Conservation (phyloP, 1,140 invertebrate species). For the Steinernema feltiae region DNA sequence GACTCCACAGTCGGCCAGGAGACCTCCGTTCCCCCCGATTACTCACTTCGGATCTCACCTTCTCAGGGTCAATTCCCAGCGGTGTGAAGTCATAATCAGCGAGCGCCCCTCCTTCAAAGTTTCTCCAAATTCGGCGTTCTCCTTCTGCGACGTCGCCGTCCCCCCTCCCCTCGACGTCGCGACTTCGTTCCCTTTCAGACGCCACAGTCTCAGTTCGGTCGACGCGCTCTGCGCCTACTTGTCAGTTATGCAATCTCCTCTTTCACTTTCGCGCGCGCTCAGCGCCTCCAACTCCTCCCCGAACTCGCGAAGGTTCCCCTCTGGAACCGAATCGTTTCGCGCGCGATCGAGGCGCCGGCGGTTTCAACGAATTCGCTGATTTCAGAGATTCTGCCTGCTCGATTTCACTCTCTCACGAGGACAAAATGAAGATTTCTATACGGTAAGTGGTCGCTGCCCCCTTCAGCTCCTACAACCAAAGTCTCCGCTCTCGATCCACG, state of each 20-base stretch:
- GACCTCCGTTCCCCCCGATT: too few relatives aligned
- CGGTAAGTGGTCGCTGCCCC: not conserved
- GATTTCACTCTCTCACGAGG: not conserved
- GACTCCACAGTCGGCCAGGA: too few relatives aligned
- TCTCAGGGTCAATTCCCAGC: not conserved
- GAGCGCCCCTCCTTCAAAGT: not conserved
- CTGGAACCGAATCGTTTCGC: not conserved
- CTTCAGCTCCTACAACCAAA: too few relatives aligned
- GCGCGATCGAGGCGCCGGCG: not conserved
- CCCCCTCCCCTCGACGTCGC: not conserved
- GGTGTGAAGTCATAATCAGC: not conserved
- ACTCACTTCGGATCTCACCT: not conserved
- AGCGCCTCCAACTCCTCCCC: too few relatives aligned
- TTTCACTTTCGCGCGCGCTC: conserved; percentile 9
- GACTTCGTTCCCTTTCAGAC: not conserved
- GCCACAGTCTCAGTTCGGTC: not conserved
- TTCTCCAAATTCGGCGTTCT: not conserved
- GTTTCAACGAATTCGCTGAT: not conserved
- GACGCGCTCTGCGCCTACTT: not conserved
- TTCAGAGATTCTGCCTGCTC: not conserved
- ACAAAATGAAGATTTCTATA: not conserved
- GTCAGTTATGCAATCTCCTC: conserved; percentile 10
- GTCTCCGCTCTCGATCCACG: too few relatives aligned
- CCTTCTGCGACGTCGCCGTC: too few relatives aligned
- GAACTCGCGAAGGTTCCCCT: not conserved